A percentile compares a stretch with the other conserved stretches of the same genome.
Evolutionary conservation across 2,797 vertebrate species (phyloP).

Genomic region (Phoebastria nigripes): DNA sequence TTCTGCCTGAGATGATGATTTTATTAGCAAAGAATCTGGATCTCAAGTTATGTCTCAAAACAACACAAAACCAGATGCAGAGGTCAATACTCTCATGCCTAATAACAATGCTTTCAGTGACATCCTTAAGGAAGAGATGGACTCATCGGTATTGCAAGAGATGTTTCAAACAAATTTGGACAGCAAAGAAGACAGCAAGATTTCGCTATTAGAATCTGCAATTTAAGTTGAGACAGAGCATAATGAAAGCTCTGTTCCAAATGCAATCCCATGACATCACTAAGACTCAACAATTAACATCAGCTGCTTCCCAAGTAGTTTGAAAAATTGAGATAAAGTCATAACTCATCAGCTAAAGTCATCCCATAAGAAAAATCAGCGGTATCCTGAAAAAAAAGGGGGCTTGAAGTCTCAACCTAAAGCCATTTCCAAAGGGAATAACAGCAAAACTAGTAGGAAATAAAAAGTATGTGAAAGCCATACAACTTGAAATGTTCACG

Average conservation of each 20-base stretch:
- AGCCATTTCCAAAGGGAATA: neutral
- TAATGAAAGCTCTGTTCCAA: slow-evolving; percentile 44
- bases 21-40: slow-evolving; percentile 66
- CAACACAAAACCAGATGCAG: slow-evolving; percentile 67
- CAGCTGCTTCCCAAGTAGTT: slow-evolving; percentile 50
- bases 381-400: neutral
- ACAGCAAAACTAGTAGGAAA: neutral
- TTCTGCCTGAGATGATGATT: slow-evolving; percentile 65
- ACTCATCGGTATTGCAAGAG: neutral
- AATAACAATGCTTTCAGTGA: slow-evolving; percentile 54
- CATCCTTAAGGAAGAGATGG: slow-evolving; percentile 49
- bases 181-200: neutral
- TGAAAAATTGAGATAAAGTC: neutral
- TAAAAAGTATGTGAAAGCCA: neutral
- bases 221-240: slow-evolving; percentile 10
- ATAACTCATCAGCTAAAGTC: slow-evolving; percentile 8
- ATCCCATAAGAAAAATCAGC: neutral
- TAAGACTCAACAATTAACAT: slow-evolving; percentile 34
- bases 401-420: neutral
- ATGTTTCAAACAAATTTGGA: slow-evolving; percentile 21
- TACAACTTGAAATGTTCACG: neutral
- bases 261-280: slow-evolving; percentile 48
- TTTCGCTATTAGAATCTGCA: neutral
- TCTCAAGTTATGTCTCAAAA: slow-evolving; percentile 55
- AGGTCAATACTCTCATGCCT: slow-evolving; percentile 53